These are phyloP conservation scores for Albula goreensis DNA, from an alignment of 2,113 vertebrate species.

Conservation along the genomic window DNA sequence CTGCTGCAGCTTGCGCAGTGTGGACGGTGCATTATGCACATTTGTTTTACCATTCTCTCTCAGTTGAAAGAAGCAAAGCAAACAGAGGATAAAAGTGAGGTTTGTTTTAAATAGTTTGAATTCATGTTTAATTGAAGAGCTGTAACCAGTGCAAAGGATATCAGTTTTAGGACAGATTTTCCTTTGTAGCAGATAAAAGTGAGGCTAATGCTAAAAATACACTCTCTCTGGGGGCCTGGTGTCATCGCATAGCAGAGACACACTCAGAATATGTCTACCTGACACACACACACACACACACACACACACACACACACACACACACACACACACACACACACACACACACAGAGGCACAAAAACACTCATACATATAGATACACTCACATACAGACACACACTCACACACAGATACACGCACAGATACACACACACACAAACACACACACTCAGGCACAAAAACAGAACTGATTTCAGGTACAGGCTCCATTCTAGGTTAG, in stretches of 20 bases:
- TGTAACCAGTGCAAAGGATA: neutral
- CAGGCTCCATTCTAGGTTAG: too few relatives aligned
- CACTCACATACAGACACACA: neutral
- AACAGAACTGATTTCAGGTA: neutral
- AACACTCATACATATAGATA: conserved; percentile 20
- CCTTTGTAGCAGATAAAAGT: conserved; percentile 7
- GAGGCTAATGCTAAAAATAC: neutral
- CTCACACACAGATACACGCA: conserved; percentile 17
- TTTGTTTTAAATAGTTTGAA: neutral
- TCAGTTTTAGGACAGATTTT: neutral
- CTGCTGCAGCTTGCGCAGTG: neutral
- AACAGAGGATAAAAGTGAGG: too few relatives aligned
- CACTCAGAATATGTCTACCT: conserved; percentile 25
- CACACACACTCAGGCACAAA: neutral
- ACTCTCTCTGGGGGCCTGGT: neutral
- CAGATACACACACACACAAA: conserved; percentile 3
- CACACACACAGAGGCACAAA: conserved; percentile 22
- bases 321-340: conserved; percentile 43
- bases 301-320: conserved; percentile 32
- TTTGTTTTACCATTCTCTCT: too few relatives aligned
- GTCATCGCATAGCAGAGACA: conserved; percentile 28
- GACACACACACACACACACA: neutral
- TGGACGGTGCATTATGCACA: too few relatives aligned
- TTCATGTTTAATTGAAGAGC: neutral
- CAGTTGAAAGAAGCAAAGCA: too few relatives aligned